Percentiles rank a stretch among this genome's conserved stretches.
These are phyloP conservation scores for Atopsyche davidsoni DNA, from an alignment of 1,140 invertebrate genomes.

Conservation along the genomic window DNA sequence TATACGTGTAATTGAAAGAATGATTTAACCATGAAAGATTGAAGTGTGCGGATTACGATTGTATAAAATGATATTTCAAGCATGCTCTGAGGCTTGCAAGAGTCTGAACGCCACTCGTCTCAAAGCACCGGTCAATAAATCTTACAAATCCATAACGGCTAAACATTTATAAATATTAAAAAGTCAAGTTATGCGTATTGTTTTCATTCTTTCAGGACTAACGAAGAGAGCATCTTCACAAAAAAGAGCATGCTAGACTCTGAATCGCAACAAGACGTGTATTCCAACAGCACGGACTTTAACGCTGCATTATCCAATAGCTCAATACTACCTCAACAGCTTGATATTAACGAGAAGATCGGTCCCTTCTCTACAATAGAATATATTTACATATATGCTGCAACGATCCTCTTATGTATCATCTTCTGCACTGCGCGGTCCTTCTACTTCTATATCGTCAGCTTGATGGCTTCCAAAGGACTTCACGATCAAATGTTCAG, in stretches of 20 bases:
- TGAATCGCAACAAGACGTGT: not conserved
- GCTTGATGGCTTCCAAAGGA: constrained; percentile 69
- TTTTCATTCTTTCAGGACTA: not conserved
- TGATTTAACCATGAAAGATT: not conserved
- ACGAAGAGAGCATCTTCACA: not conserved
- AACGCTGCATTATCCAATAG: not conserved
- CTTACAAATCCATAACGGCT: no score
- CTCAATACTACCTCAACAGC: not conserved
- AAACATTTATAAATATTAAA: no score
- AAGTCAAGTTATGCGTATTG: not conserved
- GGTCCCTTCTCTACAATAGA: constrained; percentile 42
- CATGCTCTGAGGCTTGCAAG: no score
- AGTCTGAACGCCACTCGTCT: no score
- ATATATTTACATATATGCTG: constrained; percentile 45
- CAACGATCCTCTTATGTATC: constrained; percentile 41
- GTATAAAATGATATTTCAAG: no score
- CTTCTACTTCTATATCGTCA: constrained; percentile 71
- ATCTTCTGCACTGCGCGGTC: constrained; percentile 55
- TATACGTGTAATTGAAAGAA: not conserved
- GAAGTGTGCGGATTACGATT: not conserved
- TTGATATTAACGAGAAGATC: constrained; percentile 32
- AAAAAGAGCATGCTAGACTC: not conserved
- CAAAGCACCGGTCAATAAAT: no score
- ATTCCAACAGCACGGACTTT: not conserved
- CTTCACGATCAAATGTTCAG: constrained; percentile 82